phyloP scores from a whole-genome alignment of 2,888 invertebrate species.

The Apamea crenata region DNA sequence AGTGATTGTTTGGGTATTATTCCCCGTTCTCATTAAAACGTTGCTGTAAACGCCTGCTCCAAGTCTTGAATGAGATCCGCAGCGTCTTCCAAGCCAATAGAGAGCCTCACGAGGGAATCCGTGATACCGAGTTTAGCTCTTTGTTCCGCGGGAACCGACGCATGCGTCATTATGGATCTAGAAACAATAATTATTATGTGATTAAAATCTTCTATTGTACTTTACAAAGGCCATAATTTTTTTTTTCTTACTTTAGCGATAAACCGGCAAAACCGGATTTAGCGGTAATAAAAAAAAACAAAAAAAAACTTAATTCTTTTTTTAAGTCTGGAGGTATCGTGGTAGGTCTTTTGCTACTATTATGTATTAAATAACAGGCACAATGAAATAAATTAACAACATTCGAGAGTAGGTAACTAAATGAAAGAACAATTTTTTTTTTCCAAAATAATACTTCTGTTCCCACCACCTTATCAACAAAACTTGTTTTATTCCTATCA shows the following conservation, averaged over 20 bases:
- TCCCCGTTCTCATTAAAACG: constrained; percentile 69
- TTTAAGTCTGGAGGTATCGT: too few species aligned
- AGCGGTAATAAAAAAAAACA: too few species aligned
- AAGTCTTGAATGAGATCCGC: constrained; percentile 96
- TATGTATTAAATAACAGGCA: background rate
- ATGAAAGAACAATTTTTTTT: too few species aligned
- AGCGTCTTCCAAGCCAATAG: constrained; percentile 96
- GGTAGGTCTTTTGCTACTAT: too few species aligned
- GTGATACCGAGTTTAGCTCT: constrained; percentile 94
- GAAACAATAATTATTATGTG: background rate
- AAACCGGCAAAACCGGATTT: too few species aligned
- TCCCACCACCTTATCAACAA: too few species aligned
- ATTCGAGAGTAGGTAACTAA: too few species aligned
- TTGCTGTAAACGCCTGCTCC: constrained; percentile 93
- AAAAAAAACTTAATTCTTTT: too few species aligned
- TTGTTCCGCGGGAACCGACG: constrained; percentile 70
- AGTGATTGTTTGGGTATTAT: background rate
- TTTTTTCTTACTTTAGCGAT: too few species aligned
- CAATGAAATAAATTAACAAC: background rate
- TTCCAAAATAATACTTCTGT: background rate
- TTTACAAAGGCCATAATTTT: background rate
- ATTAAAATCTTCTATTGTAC: background rate
- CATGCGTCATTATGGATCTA: constrained; percentile 47
- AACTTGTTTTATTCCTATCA: background rate
- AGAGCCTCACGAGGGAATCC: constrained; percentile 95